A percentile compares a stretch with the other conserved stretches of the same genome.
Evolutionary conservation across 2,888 invertebrate species (phyloP).

Genomic region (Tenodera sinensis): DNA sequence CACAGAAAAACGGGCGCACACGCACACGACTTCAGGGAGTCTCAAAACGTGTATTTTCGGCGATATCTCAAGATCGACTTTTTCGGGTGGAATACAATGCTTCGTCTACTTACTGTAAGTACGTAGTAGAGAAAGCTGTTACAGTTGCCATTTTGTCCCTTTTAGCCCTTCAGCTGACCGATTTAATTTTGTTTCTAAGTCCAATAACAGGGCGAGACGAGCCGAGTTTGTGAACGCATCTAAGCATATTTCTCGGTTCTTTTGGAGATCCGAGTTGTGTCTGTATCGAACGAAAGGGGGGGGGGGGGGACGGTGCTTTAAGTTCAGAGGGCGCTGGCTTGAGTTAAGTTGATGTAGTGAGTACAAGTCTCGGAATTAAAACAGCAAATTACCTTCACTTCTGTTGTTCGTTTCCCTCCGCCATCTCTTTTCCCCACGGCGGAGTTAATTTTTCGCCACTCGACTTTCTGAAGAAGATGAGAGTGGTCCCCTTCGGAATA

Average conservation of each 20-base stretch:
- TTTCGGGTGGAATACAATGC: too few relatives aligned
- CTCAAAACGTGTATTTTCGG: too few relatives aligned
- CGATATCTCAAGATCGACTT: too few relatives aligned
- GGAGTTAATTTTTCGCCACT: neutral
- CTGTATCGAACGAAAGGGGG: neutral
- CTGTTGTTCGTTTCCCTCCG: neutral
- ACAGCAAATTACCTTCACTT: neutral
- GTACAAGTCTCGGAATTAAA: neutral
- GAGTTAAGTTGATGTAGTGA: neutral
- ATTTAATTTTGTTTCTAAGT: too few relatives aligned
- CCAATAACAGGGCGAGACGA: too few relatives aligned
- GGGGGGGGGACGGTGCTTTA: neutral
- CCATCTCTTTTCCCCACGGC: neutral
- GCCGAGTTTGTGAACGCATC: neutral
- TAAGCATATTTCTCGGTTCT: neutral
- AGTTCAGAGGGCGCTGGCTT: neutral
- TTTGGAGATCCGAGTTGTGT: neutral
- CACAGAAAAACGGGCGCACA: too few relatives aligned
- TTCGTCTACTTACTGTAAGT: too few relatives aligned
- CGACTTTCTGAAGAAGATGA: neutral
- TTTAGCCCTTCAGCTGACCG: too few relatives aligned
- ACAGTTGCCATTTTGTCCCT: too few relatives aligned
- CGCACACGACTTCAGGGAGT: too few relatives aligned
- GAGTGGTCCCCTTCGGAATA: neutral
- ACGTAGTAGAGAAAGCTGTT: too few relatives aligned